phyloP scores from a whole-genome alignment of 2,888 invertebrate species.

The Resseliella maxima region DNA sequence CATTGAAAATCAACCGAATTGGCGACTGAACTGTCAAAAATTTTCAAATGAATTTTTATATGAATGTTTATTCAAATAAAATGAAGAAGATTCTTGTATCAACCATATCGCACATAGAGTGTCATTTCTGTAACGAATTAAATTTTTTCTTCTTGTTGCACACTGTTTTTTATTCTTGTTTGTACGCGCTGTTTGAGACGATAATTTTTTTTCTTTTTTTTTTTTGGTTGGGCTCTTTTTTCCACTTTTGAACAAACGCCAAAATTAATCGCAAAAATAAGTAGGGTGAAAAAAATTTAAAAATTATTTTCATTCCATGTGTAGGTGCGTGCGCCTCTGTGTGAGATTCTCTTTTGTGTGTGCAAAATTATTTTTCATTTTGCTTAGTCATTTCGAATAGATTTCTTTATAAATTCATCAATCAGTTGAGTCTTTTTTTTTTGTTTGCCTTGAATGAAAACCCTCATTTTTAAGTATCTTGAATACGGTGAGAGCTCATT shows the following conservation, averaged over 20 bases:
- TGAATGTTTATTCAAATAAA: slow-evolving; percentile 12
- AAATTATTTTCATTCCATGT: background rate
- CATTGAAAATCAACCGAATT: background rate
- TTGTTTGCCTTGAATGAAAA: background rate
- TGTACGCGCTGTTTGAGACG: background rate
- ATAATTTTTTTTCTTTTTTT: too few species aligned
- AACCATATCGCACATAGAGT: too few species aligned
- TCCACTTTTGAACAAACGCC: background rate
- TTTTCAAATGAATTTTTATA: too few species aligned
- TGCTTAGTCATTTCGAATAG: background rate
- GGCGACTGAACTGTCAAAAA: too few species aligned
- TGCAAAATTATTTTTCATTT: background rate
- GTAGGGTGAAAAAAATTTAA: background rate
- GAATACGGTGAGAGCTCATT: too few species aligned
- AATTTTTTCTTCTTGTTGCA: background rate
- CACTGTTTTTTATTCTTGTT: background rate
- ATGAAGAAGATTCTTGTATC: too few species aligned
- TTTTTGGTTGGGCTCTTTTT: background rate
- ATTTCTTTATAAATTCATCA: background rate
- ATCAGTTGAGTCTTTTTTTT: background rate
- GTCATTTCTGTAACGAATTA: background rate
- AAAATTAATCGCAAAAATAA: background rate
- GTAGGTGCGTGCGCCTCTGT: background rate
- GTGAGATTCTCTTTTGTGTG: too few species aligned
- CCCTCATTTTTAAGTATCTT: background rate